A percentile compares a stretch with the other conserved stretches of the same genome.
phyloP scores from a whole-genome alignment of 2,888 invertebrate species.

The Podotricha telesiphe region DNA sequence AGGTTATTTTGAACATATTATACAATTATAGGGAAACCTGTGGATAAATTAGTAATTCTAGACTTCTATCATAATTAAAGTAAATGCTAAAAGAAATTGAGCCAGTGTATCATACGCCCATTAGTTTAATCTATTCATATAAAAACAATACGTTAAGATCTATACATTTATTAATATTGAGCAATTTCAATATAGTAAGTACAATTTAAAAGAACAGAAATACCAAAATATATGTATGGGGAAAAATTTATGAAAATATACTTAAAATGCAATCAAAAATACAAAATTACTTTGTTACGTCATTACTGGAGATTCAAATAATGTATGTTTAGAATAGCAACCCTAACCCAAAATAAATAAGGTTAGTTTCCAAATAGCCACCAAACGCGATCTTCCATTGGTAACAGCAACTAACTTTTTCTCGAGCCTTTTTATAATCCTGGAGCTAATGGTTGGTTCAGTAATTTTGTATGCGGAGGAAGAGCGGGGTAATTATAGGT shows the following conservation, averaged over 20 bases:
- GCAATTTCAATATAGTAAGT: neutral
- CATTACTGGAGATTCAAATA: constrained; percentile 41
- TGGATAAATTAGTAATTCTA: too few species aligned
- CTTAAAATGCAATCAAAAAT: constrained; percentile 43
- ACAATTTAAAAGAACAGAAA: neutral
- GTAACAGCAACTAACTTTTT: constrained; percentile 66
- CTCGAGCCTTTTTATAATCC: constrained; percentile 69
- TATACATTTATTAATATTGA: neutral
- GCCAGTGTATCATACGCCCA: too few species aligned
- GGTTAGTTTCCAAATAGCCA: constrained; percentile 52
- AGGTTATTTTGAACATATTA: too few species aligned
- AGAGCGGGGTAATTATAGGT: constrained; percentile 74
- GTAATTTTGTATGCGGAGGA: constrained; percentile 69
- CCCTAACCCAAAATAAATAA: constrained; percentile 40
- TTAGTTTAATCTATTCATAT: neutral
- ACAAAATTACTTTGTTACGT: constrained; percentile 46
- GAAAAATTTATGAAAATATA: constrained; percentile 34
- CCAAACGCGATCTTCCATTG: constrained; percentile 56
- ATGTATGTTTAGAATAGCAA: constrained; percentile 7
- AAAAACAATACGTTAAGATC: neutral
- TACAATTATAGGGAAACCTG: too few species aligned
- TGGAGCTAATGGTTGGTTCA: constrained; percentile 73
- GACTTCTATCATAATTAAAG: too few species aligned
- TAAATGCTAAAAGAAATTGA: too few species aligned
- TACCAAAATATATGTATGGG: neutral